Base-by-base conservation (phyloP, 2,888 invertebrate species). In the Lymantria monacha region DNA sequence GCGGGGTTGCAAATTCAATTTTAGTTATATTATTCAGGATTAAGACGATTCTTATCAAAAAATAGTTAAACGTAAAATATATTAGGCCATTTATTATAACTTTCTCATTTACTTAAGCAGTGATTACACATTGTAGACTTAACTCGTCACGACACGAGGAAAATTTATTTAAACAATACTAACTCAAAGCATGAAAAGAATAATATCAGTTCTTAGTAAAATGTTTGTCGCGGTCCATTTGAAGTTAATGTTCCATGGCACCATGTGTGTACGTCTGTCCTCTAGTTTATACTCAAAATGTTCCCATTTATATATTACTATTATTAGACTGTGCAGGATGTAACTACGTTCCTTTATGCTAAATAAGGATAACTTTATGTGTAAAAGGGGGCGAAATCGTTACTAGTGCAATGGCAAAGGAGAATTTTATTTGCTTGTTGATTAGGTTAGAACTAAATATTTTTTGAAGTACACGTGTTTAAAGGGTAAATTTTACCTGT, bases 221-320 rank as follows among this genome's bases (percentile, higher is more conserved):
- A 61, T 59, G 55, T 67, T 61, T 49, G 69, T 61, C 51, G 58
- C 69, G 71, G 59, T 61, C 66, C 56, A 66, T 70, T 70, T 70
- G 70, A 66, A 53, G 61, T 70, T 63, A 70, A 70, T 58, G 69
- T 55, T 42, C 57, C 69, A 59, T 63, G 48, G 46, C 60, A 46
- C 57, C 65, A 59, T 57, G 59, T 61, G 63, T 59, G 62, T 57
- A 46, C 55, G 61, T 67, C 55, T 70, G 69, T 65, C 67, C 67
- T 62, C 55, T 53, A 60, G 58, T 66, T 63, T 63, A 58, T 61
- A 61, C 55, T 57, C 53, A 58, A 68, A 41, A 61, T 65, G 62
- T 68, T 52, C 52, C 53, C 65, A 65, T 68, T 67, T 63, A 57
- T 58, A 22, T 22, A 5, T n/a, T 22, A 65, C 63, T 66, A 66